These are phyloP conservation scores for Rhinoraja longicauda DNA, from an alignment of 2,797 vertebrate species.

Conservation along the genomic window DNA sequence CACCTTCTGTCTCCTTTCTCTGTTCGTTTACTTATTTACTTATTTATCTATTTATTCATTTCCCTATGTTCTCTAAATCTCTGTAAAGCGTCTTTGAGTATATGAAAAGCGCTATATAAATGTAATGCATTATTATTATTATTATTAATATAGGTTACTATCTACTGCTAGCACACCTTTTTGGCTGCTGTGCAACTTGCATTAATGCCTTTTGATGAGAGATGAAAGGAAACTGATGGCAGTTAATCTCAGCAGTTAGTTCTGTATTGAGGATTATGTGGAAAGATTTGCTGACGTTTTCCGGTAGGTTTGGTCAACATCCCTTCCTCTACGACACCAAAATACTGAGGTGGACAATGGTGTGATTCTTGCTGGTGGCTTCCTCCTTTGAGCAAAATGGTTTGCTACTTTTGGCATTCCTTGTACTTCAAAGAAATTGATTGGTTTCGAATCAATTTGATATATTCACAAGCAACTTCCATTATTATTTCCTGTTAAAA, in stretches of 20 bases:
- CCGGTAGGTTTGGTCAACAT: neutral
- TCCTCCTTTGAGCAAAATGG: neutral
- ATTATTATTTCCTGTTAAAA: neutral
- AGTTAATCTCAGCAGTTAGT: neutral
- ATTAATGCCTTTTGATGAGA: neutral
- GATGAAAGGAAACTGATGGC: neutral
- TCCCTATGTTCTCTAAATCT: no score
- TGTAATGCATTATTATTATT: no score
- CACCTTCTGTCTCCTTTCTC: no score
- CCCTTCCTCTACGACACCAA: neutral
- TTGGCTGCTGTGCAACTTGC: neutral
- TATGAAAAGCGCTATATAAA: no score
- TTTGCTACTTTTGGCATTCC: neutral
- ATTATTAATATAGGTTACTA: no score
- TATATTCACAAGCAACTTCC: neutral
- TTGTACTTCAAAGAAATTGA: neutral
- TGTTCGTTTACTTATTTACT: no score
- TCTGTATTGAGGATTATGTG: no score
- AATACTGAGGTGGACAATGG: neutral
- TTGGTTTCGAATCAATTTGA: neutral
- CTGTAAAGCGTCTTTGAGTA: no score
- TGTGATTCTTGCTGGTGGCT: neutral
- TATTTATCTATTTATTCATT: no score
- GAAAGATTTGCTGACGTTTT: neutral
- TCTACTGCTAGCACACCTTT: neutral